These are phyloP conservation scores for Trachelus tabidus DNA, from an alignment of 2,888 invertebrate species.

Conservation along the genomic window DNA sequence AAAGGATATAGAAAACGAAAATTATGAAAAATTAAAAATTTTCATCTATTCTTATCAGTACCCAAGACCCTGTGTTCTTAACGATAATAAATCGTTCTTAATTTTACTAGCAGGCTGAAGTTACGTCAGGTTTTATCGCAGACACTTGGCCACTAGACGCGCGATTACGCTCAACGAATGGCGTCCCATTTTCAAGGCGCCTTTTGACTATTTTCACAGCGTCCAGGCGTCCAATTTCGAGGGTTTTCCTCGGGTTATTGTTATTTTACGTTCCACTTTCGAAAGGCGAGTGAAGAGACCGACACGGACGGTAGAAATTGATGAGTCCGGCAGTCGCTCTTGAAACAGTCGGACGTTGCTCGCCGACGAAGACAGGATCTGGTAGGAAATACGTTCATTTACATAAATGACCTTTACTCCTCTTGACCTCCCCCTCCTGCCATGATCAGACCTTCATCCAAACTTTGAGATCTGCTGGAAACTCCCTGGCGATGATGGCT, in stretches of 20 bases:
- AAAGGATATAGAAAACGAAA: too few species aligned
- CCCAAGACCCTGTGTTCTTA: too few species aligned
- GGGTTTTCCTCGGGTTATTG: background rate
- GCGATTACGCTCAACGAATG: background rate
- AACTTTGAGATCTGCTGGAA: conserved; percentile 18
- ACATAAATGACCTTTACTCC: conserved; percentile 10
- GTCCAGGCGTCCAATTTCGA: background rate
- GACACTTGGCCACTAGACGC: background rate
- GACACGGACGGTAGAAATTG: background rate
- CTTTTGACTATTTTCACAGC: background rate
- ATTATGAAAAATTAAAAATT: too few species aligned
- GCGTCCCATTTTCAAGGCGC: background rate
- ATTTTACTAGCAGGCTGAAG: background rate
- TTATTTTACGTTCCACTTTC: background rate
- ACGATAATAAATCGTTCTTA: background rate
- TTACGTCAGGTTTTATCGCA: background rate
- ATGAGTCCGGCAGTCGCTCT: background rate
- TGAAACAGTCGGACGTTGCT: background rate
- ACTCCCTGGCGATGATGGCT: conserved; percentile 11
- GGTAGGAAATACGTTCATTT: conserved; percentile 9
- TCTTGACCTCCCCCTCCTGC: background rate
- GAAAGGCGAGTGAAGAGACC: background rate
- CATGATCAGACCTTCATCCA: conserved; percentile 2
- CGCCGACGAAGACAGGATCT: background rate
- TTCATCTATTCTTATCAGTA: too few species aligned